Base-by-base conservation (phyloP, 2,797 vertebrate species). In the Sebastes trivittatus region DNA sequence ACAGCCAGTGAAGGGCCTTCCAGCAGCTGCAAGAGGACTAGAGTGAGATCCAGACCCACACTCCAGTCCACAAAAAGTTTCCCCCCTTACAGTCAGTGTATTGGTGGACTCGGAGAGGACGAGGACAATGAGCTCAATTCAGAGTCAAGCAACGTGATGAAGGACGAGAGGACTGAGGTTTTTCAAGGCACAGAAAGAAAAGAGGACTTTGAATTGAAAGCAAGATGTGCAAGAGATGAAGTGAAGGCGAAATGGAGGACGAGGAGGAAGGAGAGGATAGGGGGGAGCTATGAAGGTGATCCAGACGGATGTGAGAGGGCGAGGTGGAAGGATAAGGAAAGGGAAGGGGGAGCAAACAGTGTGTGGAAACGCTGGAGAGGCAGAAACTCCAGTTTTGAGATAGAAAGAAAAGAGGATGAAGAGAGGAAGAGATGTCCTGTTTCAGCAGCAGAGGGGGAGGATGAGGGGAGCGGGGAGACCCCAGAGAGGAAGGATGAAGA, bases 21-120 rank as follows among this genome's bases (percentile, higher is more conserved):
- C 22, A 77, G 65, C 65, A 83, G 85, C 80, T 64, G 70, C 64
- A 83, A 25, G 14, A 38, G n/a, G 22, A 27, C 36, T 65, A 61
- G 23, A 60, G 5, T 4, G 36, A 92, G 62, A 68, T 78, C 86
- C 66, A 92, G 86, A 85, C 93, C 93, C 63, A 95, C 49, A 81
- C 88, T 95, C 22, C 81, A 78, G 8, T 84, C 81, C 1, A 94
- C 91, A 22, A 92, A 92, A 76, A 93, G 94, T 6, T 92, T 94
- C 42, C 94, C 94, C 7, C 94, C 93, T 70, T 95, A 95, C 73
- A 94, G 55, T 64, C 88, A 93, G 71, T 87, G 83, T 30, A 88
- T 93, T 8, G 90, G 90, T 76, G 94, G 91, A 73, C 86, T 91
- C 0, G 88, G 85, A 72, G 88, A 89, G 5, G 81, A 91, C 1